These are phyloP conservation scores for Eleutherodactylus coqui DNA, from an alignment of 2,797 vertebrate genomes.

Conservation along the genomic window DNA sequence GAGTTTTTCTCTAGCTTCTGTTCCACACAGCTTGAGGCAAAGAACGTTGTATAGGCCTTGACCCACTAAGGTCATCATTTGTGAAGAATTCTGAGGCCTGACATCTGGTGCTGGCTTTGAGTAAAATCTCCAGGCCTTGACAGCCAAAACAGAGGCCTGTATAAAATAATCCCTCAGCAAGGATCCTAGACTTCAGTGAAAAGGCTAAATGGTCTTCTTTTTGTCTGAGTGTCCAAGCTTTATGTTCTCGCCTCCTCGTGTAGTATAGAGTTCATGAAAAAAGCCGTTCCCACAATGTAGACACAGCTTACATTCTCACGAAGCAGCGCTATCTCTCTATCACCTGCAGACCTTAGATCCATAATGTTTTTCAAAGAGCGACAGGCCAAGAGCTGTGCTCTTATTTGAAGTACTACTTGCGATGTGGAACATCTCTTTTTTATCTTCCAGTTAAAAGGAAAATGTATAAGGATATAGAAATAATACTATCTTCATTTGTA, in stretches of 20 bases:
- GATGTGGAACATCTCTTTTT: neutral
- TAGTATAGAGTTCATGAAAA: conserved; percentile 68
- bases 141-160: conserved; percentile 75
- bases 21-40: conserved; percentile 77
- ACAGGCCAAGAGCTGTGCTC: conserved; percentile 2
- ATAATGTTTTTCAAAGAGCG: conserved; percentile 21
- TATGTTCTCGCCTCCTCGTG: conserved; percentile 67
- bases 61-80: conserved; percentile 79
- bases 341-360: conserved; percentile 63
- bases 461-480: neutral
- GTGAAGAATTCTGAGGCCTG: conserved; percentile 78
- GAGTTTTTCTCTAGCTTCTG: conserved; percentile 72
- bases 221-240: conserved; percentile 71
- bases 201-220: conserved; percentile 75
- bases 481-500: too few relatives aligned
- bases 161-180: conserved; percentile 81
- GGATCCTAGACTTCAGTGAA: conserved; percentile 77
- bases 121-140: conserved; percentile 75
- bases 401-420: neutral
- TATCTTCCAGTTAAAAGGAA: neutral
- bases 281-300: conserved; percentile 69
- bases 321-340: conserved; percentile 66
- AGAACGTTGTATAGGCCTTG: conserved; percentile 76
- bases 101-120: conserved; percentile 83
- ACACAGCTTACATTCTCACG: conserved; percentile 71